These are phyloP conservation scores for Dipodomys stephensi DNA, from an alignment of 2,113 vertebrate genomes.

Conservation along the genomic window DNA sequence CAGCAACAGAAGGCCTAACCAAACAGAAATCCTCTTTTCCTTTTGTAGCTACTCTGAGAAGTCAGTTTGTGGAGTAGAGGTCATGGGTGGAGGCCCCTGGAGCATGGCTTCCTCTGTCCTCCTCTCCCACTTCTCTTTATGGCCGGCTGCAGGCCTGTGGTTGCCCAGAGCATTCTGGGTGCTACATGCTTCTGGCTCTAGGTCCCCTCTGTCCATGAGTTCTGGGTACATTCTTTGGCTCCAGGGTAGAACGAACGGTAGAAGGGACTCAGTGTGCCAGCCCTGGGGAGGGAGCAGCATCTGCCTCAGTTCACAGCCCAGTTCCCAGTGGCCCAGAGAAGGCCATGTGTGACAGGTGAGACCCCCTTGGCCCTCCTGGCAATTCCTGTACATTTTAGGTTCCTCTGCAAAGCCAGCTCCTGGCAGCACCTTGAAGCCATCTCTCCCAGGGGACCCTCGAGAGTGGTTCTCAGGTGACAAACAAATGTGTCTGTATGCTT, in stretches of 20 bases:
- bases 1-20: no score
- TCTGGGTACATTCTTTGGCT: neutral
- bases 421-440: fast-evolving
- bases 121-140: neutral
- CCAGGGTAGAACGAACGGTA: neutral
- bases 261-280: no score
- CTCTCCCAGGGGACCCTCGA: neutral
- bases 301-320: neutral
- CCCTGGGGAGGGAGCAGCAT: no score
- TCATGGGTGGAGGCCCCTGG: neutral
- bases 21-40: neutral
- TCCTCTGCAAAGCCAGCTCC: fast-evolving
- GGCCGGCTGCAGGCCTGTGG: neutral
- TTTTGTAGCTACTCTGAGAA: neutral
- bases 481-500: neutral
- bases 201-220: neutral
- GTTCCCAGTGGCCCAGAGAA: no score
- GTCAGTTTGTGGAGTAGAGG: neutral
- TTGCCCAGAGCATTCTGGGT: neutral
- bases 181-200: neutral
- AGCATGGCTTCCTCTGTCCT: neutral
- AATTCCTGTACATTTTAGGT: no score
- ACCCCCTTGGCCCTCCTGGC: fast-evolving
- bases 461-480: neutral
- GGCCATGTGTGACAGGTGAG: neutral